Base-by-base conservation (phyloP, 2,888 invertebrate species). In the Mimumesa dahlbomi region DNA sequence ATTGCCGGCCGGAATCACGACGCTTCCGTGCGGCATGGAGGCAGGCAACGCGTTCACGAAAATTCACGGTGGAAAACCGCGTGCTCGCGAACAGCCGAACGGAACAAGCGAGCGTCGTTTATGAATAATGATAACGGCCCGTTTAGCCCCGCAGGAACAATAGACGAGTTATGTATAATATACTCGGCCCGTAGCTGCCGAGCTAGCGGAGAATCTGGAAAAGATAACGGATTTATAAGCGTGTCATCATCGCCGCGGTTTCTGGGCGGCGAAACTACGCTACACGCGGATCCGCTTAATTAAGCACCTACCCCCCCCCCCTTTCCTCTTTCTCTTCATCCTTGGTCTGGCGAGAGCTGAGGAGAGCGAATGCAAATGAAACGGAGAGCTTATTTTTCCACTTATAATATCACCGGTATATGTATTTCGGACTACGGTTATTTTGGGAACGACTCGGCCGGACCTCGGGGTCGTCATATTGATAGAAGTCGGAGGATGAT, bases 41-140 rank as follows among this genome's bases (percentile, higher is more conserved):
- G 66, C 38, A 53, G 48, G 50, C 46, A 52, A 57, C 48, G 56
- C 61, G 49, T 34, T n/a, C n/a, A n/a, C 48, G 14, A 31, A 61
- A 62, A 54, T 59, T 61, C 53, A 66, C 59, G 43, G n/a, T n/a
- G n/a, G n/a, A n/a, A 63, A 49, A 43, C 53, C 71, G 43, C 64
- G 43, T 54, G 59, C 72, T 65, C 36, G 58, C 21, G 6, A 36
- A 21, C 19, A 16, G 43, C 25, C 29, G 58, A 72, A 59, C 64
- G 61, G 73, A 72, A 75, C 79, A 65, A 62, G 70, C 73, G 48
- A 67, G 72, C 71, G 81, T 76, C 78, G 77, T 79, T 82, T 84
- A 83, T 85, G 84, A 85, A 85, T 85, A 85, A 85, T 81, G 85
- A 85, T 85, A 85, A 85, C 84, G 79, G 79, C 75, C 76, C 79